Evolutionary conservation across 2,797 vertebrate species (phyloP), one percentile per base, ranked within the genome.

Genomic region (Tauraco hartlaubi): DNA sequence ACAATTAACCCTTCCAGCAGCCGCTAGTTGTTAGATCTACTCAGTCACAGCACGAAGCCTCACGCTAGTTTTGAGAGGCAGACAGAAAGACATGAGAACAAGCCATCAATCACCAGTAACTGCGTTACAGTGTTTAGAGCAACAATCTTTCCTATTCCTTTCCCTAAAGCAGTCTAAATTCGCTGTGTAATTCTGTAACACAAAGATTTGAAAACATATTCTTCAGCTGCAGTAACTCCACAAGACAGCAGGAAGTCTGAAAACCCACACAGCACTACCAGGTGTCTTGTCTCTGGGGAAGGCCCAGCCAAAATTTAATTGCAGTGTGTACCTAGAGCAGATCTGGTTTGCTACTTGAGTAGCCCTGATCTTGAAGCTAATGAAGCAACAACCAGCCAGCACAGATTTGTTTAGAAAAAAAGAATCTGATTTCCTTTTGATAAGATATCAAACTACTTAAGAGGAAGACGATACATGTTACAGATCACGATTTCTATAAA

Each of bases 1-100:
- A 49, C 62, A 78, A 77, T 92, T 90, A 95, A 97, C 88, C 66
- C 83, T 81, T 88, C 35, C 79, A 86, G 39, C 25, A 88, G 62
- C 80, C 69, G 48, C 51, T 33, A 69, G 49, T 5, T 59, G 19
- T 31, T 54, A 61, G 33, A 71, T 11, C 35, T 31, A 58, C 43
- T 77, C 56, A 71, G n/a, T 23, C 67, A 52, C 43, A 48, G 31
- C 1, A 39, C 2, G 9, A 69, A 85, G 31, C 26, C 72, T 39
- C 61, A 35, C 0, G 0, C 10, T 48, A 26, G 15, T 62, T 92
- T 33, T 26, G 35, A 75, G 19, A 61, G 12, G 31, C 51, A 51
- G 48, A 35, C 14, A 74, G 35, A 67, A 63, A 49, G 28, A 31
- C 11, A 6, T 1, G 7, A 71, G n/a, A 88, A 80, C 19, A 85